These are phyloP conservation scores for Cancer borealis DNA, from an alignment of 2,888 invertebrate genomes.

Conservation along the genomic window DNA sequence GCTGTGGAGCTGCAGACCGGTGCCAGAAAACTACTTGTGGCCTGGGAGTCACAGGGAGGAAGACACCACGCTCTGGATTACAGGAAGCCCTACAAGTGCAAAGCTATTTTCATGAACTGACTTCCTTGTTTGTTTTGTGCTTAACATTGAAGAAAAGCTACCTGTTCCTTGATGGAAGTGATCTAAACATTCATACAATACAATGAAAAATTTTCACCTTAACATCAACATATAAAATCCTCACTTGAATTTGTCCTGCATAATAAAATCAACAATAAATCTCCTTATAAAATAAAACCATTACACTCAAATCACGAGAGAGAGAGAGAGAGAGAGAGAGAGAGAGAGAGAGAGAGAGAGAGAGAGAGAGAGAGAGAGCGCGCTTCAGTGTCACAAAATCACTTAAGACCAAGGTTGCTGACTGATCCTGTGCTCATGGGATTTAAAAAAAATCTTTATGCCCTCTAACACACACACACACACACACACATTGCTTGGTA, in stretches of 20 bases:
- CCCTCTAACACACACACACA: not conserved
- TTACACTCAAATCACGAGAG: not conserved
- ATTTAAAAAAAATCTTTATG: not conserved
- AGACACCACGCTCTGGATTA: not conserved
- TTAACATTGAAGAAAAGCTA: not conserved
- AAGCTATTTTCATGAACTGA: not conserved
- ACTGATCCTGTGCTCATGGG: not conserved
- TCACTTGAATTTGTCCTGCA: not conserved
- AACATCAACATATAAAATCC: not conserved
- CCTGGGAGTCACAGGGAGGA: not conserved
- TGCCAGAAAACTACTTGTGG: not conserved
- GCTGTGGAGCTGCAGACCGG: not conserved
- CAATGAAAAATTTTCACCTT: not conserved
- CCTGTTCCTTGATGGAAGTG: not conserved
- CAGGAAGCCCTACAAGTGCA: not conserved
- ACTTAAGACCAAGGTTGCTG: not conserved
- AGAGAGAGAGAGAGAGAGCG: not conserved
- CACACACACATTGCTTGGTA: not conserved
- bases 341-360: slow-evolving; percentile 37
- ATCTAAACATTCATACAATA: not conserved
- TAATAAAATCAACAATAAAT: not conserved
- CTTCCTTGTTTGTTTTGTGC: not conserved
- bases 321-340: not conserved
- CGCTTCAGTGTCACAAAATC: not conserved
- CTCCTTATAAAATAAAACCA: not conserved